Conservation (phyloP, 2,797 vertebrate genomes). For the Anabas testudineus region DNA sequence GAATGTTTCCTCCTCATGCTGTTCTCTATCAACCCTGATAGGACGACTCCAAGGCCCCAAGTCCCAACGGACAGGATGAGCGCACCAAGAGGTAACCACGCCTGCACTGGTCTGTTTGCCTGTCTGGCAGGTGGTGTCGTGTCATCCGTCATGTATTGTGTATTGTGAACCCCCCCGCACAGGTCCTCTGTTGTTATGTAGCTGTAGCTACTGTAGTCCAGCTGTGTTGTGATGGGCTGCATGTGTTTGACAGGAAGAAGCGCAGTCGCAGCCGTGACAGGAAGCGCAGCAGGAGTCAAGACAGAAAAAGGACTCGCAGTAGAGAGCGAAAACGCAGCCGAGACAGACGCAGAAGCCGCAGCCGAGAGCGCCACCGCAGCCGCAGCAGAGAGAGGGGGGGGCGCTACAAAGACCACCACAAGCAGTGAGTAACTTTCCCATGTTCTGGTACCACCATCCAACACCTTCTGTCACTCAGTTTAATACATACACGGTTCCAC, state of each 20-base stretch:
- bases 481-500: no score
- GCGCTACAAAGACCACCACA: conserved; percentile 85
- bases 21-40: conserved; percentile 98
- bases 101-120: neutral
- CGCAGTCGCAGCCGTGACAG: conserved; percentile 74
- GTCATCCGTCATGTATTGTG: no score
- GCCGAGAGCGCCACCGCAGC: conserved; percentile 89
- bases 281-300: conserved; percentile 90
- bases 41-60: conserved; percentile 95
- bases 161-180: no score
- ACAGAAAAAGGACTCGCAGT: conserved; percentile 88
- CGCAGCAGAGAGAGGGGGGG: conserved; percentile 91
- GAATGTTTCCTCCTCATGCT: conserved; percentile 97
- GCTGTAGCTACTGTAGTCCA: neutral
- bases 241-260: conserved; percentile 57
- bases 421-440: conserved; percentile 87
- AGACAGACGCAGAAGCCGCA: conserved; percentile 90
- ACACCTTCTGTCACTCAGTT: neutral
- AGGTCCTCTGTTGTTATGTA: no score
- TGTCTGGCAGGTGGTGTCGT: neutral
- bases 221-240: conserved; percentile 19
- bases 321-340: conserved; percentile 85
- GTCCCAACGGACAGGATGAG: conserved; percentile 93
- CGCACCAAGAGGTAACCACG: conserved; percentile 91
- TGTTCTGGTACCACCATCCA: neutral